Evolutionary conservation across 2,113 vertebrate genomes (phyloP).

Genomic region (Paramormyrops kingsleyae): DNA sequence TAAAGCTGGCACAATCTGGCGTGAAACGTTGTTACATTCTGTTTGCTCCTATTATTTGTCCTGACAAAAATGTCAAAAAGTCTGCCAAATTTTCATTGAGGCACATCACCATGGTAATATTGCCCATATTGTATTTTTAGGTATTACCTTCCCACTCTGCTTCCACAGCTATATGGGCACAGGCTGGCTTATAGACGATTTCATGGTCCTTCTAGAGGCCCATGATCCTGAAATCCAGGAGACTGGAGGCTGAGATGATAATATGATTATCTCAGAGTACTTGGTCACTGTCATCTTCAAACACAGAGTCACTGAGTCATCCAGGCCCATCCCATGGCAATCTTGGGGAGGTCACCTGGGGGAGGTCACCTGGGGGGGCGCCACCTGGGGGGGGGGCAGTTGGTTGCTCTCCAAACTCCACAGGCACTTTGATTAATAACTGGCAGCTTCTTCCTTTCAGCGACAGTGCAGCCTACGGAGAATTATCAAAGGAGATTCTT

Average conservation of each 20-base stretch:
- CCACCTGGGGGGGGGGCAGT: background rate
- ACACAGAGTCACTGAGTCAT: constrained; percentile 6
- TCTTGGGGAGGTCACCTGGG: background rate
- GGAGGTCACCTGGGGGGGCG: background rate
- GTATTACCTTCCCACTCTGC: background rate
- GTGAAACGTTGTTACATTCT: background rate
- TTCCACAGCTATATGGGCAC: background rate
- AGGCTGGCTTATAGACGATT: background rate
- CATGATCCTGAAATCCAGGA: constrained; percentile 7
- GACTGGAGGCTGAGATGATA: background rate
- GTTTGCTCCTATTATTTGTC: background rate
- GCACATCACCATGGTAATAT: background rate
- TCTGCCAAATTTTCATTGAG: background rate
- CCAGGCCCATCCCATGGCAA: background rate
- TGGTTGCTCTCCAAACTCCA: background rate
- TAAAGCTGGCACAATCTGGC: background rate
- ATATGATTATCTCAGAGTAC: constrained; percentile 4
- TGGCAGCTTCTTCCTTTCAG: background rate
- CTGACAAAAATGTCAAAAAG: background rate
- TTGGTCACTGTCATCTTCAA: constrained; percentile 9
- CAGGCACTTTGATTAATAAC: constrained; percentile 10
- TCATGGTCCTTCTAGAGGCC: background rate
- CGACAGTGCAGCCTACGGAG: background rate
- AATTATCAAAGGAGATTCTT: constrained; percentile 1
- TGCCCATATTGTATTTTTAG: background rate